phyloP scores from a whole-genome alignment of 2,797 vertebrate genomes.

The Pyrrhura leucotis region DNA sequence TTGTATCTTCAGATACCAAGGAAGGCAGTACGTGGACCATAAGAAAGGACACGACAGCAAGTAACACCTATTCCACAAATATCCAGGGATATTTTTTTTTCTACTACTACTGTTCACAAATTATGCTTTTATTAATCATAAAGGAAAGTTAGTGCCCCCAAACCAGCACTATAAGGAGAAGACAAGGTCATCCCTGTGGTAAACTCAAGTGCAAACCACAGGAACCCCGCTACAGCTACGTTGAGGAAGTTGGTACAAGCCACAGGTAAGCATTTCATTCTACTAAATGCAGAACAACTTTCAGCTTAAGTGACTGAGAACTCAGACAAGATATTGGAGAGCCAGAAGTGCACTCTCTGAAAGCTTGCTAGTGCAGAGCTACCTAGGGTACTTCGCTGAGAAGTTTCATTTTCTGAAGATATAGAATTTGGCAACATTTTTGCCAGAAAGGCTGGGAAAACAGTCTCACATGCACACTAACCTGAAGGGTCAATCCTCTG shows the following conservation, averaged over 20 bases:
- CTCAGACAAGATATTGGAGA: background rate
- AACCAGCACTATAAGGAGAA: background rate
- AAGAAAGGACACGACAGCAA: background rate
- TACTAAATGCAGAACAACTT: background rate
- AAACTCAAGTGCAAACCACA: background rate
- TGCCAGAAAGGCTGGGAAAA: background rate
- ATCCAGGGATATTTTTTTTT: background rate
- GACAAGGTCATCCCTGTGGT: background rate
- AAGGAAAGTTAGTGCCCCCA: background rate
- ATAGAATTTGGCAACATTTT: background rate
- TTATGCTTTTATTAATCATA: background rate
- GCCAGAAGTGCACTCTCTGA: fast-evolving
- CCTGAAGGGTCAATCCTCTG: background rate
- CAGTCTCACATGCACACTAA: background rate
- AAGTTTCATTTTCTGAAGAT: background rate
- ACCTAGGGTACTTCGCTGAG: background rate
- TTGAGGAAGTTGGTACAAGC: fast-evolving
- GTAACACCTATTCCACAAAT: background rate
- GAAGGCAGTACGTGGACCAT: background rate
- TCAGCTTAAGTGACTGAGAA: background rate
- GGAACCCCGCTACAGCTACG: fast-evolving
- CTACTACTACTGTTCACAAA: background rate
- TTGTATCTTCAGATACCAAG: background rate
- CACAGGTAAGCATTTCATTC: background rate
- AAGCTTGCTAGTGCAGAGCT: background rate